Percentiles rank a stretch among this genome's conserved stretches.
phyloP scores from a whole-genome alignment of 2,113 vertebrate species.

The Neofelis nebulosa region DNA sequence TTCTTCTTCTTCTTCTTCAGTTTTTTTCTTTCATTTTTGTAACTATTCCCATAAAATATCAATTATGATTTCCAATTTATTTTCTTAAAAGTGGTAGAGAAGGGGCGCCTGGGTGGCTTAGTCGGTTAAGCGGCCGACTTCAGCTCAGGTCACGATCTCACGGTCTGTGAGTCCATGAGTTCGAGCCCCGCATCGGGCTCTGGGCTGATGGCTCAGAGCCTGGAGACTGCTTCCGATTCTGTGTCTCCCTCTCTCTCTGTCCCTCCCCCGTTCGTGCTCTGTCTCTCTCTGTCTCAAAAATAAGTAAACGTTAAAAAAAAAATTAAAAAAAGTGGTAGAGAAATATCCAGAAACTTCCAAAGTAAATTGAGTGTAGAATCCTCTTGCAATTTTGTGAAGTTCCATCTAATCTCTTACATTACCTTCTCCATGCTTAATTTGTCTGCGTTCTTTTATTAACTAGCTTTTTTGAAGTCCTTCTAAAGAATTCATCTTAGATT shows the following conservation, averaged over 20 bases:
- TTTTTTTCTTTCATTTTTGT: background rate
- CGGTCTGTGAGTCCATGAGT: too few relatives aligned
- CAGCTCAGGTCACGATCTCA: too few relatives aligned
- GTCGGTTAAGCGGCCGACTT: too few relatives aligned
- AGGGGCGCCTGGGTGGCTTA: too few relatives aligned
- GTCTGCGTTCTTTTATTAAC: background rate
- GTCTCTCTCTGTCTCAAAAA: too few relatives aligned
- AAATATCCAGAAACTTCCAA: background rate
- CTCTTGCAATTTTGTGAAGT: background rate
- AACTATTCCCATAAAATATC: background rate
- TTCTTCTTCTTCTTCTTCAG: background rate
- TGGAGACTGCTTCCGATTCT: too few relatives aligned
- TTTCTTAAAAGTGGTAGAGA: background rate
- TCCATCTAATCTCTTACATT: background rate
- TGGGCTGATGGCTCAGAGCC: too few relatives aligned
- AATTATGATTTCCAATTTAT: background rate
- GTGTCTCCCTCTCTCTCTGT: too few relatives aligned
- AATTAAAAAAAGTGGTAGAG: background rate
- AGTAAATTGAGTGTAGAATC: slow-evolving; percentile 11
- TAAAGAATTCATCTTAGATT: background rate
- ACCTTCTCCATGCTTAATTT: background rate
- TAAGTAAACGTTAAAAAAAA: too few relatives aligned
- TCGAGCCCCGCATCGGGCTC: too few relatives aligned
- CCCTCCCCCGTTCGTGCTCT: too few relatives aligned
- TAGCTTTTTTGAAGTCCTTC: background rate